phyloP scores from a whole-genome alignment of 2,113 vertebrate species.

The Bos indicus region DNA sequence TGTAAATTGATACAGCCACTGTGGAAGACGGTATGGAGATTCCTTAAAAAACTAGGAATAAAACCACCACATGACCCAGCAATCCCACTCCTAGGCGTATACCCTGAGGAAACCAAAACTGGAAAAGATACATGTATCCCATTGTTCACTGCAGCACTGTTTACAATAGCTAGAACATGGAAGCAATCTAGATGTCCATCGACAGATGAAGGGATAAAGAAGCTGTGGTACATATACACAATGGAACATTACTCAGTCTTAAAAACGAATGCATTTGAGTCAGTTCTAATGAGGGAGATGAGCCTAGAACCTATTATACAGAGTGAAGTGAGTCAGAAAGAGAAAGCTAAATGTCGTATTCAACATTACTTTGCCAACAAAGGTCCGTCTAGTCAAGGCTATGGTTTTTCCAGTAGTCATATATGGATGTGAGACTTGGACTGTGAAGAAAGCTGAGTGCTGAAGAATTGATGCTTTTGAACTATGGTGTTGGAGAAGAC shows the following conservation, averaged over 20 bases:
- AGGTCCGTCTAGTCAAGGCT: too few species aligned
- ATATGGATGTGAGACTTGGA: too few species aligned
- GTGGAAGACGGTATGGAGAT: not conserved
- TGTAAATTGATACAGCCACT: not conserved
- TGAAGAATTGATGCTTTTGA: too few species aligned
- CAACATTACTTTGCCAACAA: too few species aligned
- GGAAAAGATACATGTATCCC: not conserved
- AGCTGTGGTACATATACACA: not conserved
- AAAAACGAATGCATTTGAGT: not conserved
- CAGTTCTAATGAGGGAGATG: not conserved
- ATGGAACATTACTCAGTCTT: not conserved
- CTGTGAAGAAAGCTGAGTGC: too few species aligned
- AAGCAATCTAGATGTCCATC: not conserved
- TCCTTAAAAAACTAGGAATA: not conserved
- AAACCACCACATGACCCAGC: not conserved
- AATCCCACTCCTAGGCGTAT: not conserved
- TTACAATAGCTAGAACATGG: not conserved
- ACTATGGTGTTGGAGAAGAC: too few species aligned
- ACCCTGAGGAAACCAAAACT: not conserved
- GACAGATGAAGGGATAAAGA: not conserved
- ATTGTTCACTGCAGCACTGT: not conserved
- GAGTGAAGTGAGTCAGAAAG: not conserved
- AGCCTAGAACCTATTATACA: not conserved
- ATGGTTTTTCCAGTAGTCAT: too few species aligned
- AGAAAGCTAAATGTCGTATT: not conserved